These are phyloP conservation scores for Petrocephalus zakoni DNA, from an alignment of 2,113 vertebrate species.

Conservation along the genomic window DNA sequence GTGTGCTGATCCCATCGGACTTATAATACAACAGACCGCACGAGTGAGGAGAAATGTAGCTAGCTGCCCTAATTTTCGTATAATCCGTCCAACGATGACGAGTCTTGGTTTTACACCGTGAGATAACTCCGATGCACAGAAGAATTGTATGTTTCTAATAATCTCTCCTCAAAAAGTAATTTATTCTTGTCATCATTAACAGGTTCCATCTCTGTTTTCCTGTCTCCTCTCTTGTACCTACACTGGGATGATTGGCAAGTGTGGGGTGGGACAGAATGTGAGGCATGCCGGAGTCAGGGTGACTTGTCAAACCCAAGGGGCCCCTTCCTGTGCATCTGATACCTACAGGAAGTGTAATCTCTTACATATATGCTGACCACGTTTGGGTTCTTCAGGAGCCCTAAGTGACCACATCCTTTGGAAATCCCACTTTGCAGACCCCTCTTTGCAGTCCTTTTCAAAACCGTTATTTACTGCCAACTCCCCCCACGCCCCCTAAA, in stretches of 20 bases:
- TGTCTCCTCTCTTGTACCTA: background rate
- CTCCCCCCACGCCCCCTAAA: background rate
- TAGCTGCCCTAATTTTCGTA: slow-evolving; percentile 34
- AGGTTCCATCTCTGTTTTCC: slow-evolving; percentile 36
- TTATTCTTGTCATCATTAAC: slow-evolving; percentile 30
- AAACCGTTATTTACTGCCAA: background rate
- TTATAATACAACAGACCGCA: slow-evolving; percentile 1
- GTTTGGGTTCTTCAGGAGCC: background rate
- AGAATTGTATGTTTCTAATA: slow-evolving; percentile 37
- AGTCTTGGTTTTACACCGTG: slow-evolving; percentile 31
- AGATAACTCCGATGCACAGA: slow-evolving; percentile 34
- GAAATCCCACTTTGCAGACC: background rate
- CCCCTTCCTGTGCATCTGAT: background rate
- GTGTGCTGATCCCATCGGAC: slow-evolving; percentile 5
- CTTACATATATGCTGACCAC: background rate
- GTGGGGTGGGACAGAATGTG: background rate
- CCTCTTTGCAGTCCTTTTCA: background rate
- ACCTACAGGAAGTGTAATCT: background rate
- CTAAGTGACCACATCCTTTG: background rate
- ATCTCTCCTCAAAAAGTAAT: slow-evolving; percentile 36
- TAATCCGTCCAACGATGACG: slow-evolving; percentile 31
- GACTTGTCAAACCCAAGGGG: background rate
- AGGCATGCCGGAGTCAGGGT: background rate
- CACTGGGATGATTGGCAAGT: background rate
- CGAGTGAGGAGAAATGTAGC: slow-evolving; percentile 19